Conservation (phyloP, 2,797 vertebrate species). For the Neopelma chrysocephalum region DNA sequence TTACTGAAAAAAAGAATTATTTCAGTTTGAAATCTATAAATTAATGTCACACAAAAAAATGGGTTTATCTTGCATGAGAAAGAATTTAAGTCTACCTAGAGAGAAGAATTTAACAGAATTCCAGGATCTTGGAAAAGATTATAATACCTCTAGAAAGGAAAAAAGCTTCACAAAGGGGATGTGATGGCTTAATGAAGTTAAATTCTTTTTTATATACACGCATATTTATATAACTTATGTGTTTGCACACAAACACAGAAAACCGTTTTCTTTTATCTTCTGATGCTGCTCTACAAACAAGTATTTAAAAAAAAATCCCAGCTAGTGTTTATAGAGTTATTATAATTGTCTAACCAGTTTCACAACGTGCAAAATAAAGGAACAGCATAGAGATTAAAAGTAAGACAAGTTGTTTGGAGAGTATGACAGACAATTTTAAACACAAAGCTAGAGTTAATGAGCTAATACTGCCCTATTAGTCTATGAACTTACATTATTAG, state of each 20-base stretch:
- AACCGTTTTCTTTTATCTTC: not conserved
- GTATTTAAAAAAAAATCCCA: not conserved
- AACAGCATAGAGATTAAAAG: not conserved
- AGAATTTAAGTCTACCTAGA: not conserved
- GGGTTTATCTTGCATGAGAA: not conserved
- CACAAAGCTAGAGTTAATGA: not conserved
- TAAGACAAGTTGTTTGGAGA: not conserved
- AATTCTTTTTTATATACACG: not conserved
- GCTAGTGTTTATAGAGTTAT: not conserved
- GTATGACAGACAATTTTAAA: not conserved
- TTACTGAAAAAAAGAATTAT: not conserved
- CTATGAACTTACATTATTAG: not conserved
- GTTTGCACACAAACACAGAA: not conserved
- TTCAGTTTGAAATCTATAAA: not conserved
- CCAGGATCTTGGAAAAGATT: not conserved
- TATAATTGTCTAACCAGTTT: not conserved
- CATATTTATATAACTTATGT: not conserved
- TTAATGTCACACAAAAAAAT: not conserved
- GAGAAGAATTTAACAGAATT: not conserved
- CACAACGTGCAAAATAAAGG: not conserved
- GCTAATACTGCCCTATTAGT: not conserved
- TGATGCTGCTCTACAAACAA: not conserved
- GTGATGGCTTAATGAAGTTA: not conserved
- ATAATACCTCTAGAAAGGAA: not conserved
- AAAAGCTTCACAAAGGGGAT: not conserved